Conservation (phyloP, 2,888 invertebrate genomes). For the Melitaea athalia region DNA sequence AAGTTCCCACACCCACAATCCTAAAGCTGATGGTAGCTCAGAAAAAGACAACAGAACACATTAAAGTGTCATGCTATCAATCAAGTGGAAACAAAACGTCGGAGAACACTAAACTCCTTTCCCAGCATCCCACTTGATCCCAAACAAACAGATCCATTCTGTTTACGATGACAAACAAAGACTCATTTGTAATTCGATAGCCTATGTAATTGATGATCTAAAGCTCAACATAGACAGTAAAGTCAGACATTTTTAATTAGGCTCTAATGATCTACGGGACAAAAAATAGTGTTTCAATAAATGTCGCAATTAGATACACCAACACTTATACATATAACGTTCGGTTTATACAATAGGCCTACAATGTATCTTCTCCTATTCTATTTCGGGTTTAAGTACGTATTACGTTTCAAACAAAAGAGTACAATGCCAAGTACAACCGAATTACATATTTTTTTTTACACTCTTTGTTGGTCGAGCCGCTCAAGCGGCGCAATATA, state of each 20-base stretch:
- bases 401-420: slow-evolving; percentile 42
- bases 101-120: slow-evolving; percentile 36
- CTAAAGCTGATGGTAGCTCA: background rate
- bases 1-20: background rate
- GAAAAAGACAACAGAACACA: slow-evolving; percentile 15
- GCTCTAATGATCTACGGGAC: too few species aligned
- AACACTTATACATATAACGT: too few species aligned
- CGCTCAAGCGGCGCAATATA: slow-evolving; percentile 1
- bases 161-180: slow-evolving; percentile 54
- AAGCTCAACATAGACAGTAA: slow-evolving; percentile 32
- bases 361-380: too few species aligned
- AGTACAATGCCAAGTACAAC: slow-evolving; percentile 43
- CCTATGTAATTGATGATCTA: slow-evolving; percentile 60
- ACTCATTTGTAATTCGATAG: slow-evolving; percentile 46
- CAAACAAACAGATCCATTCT: slow-evolving; percentile 48
- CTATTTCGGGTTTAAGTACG: too few species aligned
- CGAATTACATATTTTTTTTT: slow-evolving; percentile 32
- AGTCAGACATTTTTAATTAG: too few species aligned
- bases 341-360: too few species aligned
- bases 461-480: slow-evolving; percentile 26
- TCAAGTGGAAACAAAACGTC: slow-evolving; percentile 29
- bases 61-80: slow-evolving; percentile 27
- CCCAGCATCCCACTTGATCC: slow-evolving; percentile 45
- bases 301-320: too few species aligned
- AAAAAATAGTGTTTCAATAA: too few species aligned